Base-by-base conservation (phyloP, 2,888 invertebrate genomes). In the Enchytraeus crypticus region DNA sequence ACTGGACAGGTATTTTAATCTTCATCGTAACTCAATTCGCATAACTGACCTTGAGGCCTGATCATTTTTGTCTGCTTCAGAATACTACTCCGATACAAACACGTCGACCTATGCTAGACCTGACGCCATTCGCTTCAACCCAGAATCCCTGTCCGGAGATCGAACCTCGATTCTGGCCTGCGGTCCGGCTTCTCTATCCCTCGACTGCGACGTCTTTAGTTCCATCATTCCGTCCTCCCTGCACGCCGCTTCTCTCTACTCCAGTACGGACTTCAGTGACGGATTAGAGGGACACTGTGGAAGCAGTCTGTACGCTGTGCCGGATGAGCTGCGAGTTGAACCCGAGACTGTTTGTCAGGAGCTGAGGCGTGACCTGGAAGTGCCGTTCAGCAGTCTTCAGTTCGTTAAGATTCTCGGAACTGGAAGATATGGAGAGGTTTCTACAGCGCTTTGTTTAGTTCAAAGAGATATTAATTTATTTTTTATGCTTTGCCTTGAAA, bases 241-340 rank as follows among this genome's bases (percentile, higher is more conserved):
- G 56, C 63, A 26, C 61, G 54, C 61, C 63, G 59, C 27, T 23
- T n/a, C 11, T 57, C 58, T 23, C 55, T 59, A 21, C 49, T n/a
- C 27, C 14, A 23, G 21, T 38, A 38, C 18, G 38, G 18, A 38
- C 2, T 65, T 56, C 38, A 58, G 58, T 21, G 53, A 70, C 72
- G 43, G 69, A 72, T 27, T 73, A 70, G 63, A 76, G 70, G 79
- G 79, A 4, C 77, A 77, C 30, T 78, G 77, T 63, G 80, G 80
- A 14, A 79, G 75, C 73, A 80, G 75, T 73, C 70, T 82, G 70
- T 79, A 83, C 75, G 75, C 83, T 72, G 81, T 81, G 66, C 81
- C 83, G 23, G 18, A 32, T 1, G 34, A 32, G 23, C 21, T 33
- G 26, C 21, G 11, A 1, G 32, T 30, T 33, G n/a, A n/a, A n/a